Evolutionary conservation across 1,140 invertebrate species (phyloP), one percentile per base, ranked within the genome.

Genomic region (Centruroides sculpturatus): DNA sequence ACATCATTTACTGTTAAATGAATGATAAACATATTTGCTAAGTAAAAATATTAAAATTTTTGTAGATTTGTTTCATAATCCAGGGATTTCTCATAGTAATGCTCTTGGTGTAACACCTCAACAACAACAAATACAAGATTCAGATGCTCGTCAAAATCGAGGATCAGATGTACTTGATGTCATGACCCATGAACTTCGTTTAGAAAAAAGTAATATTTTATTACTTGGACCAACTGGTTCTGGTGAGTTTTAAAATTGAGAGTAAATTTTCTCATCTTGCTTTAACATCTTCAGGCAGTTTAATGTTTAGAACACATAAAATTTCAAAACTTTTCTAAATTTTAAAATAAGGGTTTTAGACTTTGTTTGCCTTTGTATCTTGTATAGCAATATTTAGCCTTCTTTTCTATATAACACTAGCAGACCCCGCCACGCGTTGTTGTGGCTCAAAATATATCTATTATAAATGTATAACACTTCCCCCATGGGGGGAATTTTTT

Each of bases 121-220:
- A 55, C 64, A 35, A 70, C 60, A 77, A 57, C 5, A 6, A 5
- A 5, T 6, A 8, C 51, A 36, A 36, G 23, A 53, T 34, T 53
- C 23, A 23, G 51, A 23, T 53, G 5, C 23, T 6, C 23, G 55
- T 56, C 55, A 56, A 1, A 62, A 59, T 53, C 52, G 69, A 5
- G 69, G 69, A 47, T 72, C 67, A 56, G 89, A 94, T 70, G 85
- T 95, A 59, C 75, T 96, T n/a, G 90, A 95, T 66, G 79, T 84
- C 48, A 83, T 83, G 51, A 82, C 83, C 47, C 85, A 92, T 74
- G 87, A 92, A 66, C 75, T 98, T 35, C 83, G 89, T 68, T 75
- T 99, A 60, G 96, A 99, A 70, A 99, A 99, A 76, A 95, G 90
- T 70, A 99, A 99, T 71, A 96, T 99, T 62, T 78, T 99, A 11